A percentile compares a stretch with the other conserved stretches of the same genome.
phyloP scores from a whole-genome alignment of 2,113 vertebrate species.

The Dipodomys spectabilis region DNA sequence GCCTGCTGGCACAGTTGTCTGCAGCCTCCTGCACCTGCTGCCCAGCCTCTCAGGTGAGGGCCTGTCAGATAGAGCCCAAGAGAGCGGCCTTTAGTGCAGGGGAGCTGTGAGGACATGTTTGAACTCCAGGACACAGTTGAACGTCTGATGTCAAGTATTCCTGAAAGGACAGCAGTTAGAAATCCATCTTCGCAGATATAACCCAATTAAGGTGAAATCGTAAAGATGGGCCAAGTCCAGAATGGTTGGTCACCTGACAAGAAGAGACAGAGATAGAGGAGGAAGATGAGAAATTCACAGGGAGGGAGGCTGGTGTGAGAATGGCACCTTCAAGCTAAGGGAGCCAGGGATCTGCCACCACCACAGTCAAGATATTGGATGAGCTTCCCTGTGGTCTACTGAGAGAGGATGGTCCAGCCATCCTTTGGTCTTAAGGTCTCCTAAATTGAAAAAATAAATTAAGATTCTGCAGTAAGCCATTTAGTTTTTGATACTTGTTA shows the following conservation, averaged over 20 bases:
- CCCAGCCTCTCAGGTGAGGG: background rate
- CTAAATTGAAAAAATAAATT: background rate
- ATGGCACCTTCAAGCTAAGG: fast-evolving
- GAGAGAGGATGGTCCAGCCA: too few species aligned
- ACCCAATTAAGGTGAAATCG: background rate
- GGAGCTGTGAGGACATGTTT: too few species aligned
- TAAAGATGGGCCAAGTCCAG: too few species aligned
- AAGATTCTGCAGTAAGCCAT: background rate
- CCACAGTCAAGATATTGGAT: fast-evolving
- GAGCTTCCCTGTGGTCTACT: too few species aligned
- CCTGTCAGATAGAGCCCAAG: background rate
- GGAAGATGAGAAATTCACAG: background rate
- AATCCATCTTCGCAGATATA: background rate
- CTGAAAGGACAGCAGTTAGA: background rate
- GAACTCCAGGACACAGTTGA: too few species aligned
- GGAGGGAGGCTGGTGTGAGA: background rate
- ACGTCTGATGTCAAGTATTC: background rate
- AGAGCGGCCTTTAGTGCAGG: background rate
- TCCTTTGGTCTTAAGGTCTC: too few species aligned
- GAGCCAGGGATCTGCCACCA: too few species aligned
- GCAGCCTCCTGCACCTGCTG: background rate
- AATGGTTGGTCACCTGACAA: background rate
- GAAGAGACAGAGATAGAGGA: background rate
- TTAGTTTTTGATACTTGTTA: background rate
- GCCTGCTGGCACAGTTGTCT: too few species aligned